Evolutionary conservation across 2,113 vertebrate genomes (phyloP).

Genomic region (Baryphthengus martii): DNA sequence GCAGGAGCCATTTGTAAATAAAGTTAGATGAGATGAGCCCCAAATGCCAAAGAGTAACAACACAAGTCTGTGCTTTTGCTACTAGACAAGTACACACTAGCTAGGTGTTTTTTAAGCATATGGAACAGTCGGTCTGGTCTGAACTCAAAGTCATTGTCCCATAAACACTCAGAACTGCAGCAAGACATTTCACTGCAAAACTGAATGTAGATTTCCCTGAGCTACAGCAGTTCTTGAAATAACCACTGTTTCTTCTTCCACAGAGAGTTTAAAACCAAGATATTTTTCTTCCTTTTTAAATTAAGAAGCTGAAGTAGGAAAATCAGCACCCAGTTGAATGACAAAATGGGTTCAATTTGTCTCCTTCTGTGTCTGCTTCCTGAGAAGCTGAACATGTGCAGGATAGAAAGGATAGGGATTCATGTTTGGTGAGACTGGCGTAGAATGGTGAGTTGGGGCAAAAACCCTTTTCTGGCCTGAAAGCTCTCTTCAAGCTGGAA

Average conservation of each 20-base stretch:
- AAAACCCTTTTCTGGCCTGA: not conserved
- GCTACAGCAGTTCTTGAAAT: not conserved
- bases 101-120: not conserved
- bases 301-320: not conserved
- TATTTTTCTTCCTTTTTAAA: not conserved
- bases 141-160: not conserved
- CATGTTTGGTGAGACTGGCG: rapidly evolving
- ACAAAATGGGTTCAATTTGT: not conserved
- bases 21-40: not conserved
- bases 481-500: not conserved
- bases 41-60: not conserved
- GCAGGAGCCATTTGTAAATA: not conserved
- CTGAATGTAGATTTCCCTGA: not conserved
- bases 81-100: not conserved
- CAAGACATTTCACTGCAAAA: not conserved
- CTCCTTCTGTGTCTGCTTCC: not conserved
- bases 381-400: not conserved
- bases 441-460: not conserved
- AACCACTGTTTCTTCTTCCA: not conserved
- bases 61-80: not conserved
- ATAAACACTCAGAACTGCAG: not conserved
- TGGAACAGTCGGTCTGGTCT: not conserved
- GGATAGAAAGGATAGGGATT: not conserved
- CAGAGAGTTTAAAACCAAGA: not conserved
- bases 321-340: not conserved